A percentile compares a stretch with the other conserved stretches of the same genome.
phyloP scores from a whole-genome alignment of 1,140 invertebrate genomes.

The Drosophila bifasciata region DNA sequence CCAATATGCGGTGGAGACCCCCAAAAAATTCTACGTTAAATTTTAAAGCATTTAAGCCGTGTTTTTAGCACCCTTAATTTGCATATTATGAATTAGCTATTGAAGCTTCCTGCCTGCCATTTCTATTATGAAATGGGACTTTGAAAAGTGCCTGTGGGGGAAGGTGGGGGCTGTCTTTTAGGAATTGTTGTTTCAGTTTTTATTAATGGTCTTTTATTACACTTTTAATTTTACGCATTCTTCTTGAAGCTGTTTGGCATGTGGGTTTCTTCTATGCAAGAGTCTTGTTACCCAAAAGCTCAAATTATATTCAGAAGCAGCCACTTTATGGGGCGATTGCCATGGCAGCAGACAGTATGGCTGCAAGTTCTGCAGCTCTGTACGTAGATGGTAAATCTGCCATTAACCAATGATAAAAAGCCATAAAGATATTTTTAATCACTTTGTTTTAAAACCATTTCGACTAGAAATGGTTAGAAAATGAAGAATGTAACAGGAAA shows the following conservation, averaged over 20 bases:
- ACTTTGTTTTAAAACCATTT: too few relatives aligned
- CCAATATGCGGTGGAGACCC: slow-evolving; percentile 3
- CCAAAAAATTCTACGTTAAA: not conserved
- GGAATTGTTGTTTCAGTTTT: slow-evolving; percentile 22
- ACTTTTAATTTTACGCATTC: slow-evolving; percentile 12
- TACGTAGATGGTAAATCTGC: too few relatives aligned
- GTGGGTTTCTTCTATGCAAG: slow-evolving; percentile 26
- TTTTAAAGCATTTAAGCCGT: slow-evolving; percentile 41
- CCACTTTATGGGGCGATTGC: too few relatives aligned
- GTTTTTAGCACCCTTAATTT: slow-evolving; percentile 51
- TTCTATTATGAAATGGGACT: slow-evolving; percentile 29
- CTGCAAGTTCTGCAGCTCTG: too few relatives aligned
- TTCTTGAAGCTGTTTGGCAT: slow-evolving; percentile 6
- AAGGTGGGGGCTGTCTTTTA: not conserved
- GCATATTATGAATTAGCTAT: slow-evolving; percentile 68
- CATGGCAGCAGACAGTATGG: too few relatives aligned
- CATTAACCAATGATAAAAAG: too few relatives aligned
- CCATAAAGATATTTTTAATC: too few relatives aligned
- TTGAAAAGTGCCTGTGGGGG: slow-evolving; percentile 24
- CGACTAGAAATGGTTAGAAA: too few relatives aligned
- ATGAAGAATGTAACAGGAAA: too few relatives aligned
- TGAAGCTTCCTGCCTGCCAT: slow-evolving; percentile 33
- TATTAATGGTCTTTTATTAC: slow-evolving; percentile 43
- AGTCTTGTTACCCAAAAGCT: slow-evolving; percentile 4
- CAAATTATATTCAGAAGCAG: too few relatives aligned